Evolutionary conservation across 2,888 invertebrate genomes (phyloP), one percentile per base, ranked within the genome.

Genomic region (Lepidochrysops patricia): DNA sequence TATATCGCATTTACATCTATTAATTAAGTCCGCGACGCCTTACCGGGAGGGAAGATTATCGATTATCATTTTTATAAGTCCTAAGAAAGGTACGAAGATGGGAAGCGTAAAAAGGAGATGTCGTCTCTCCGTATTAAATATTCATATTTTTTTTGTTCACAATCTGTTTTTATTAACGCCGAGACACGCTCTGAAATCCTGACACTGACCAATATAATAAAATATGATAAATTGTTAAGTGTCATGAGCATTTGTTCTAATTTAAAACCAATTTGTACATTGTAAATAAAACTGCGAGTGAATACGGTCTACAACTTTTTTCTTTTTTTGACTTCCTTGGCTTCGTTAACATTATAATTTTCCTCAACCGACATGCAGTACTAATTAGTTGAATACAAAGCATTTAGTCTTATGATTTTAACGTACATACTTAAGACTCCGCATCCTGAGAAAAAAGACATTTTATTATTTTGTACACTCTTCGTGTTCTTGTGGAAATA

Each of bases 61-160:
- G 54, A 54, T 54, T 54, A 54, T 54, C 27, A 52, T 29, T 52
- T 29, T 52, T 52, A 52, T 19, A 52, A 29, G 50, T 15, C 29
- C 23, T 9, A 43, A 7, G 9, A 43, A 50, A 50, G 26, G 50
- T 6, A 29, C 29, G 7, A n/a, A n/a, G n/a, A 43, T 29, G 9
- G 12, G 26, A 26, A 50, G 13, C 15, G 50, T 50, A 50, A 26
- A 50, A 50, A 50, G 26, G 4, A 26, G 26, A 43, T 7, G 43
- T n/a, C 19, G 19, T 23, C 29, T 29, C 6, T 2, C 12, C 19
- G 4, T 43, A 19, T 43, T 12, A 19, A 43, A 9, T 43, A 19
- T 43, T 12, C 43, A 43, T 23, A 43, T 43, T 43, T 15, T n/a
- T 43, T 43, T 15, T 19, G 43, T 43, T 43, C 23, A 19, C 9